A percentile compares a stretch with the other conserved stretches of the same genome.
Conservation (phyloP, 2,888 invertebrate species). For the Lacanobia oleracea region DNA sequence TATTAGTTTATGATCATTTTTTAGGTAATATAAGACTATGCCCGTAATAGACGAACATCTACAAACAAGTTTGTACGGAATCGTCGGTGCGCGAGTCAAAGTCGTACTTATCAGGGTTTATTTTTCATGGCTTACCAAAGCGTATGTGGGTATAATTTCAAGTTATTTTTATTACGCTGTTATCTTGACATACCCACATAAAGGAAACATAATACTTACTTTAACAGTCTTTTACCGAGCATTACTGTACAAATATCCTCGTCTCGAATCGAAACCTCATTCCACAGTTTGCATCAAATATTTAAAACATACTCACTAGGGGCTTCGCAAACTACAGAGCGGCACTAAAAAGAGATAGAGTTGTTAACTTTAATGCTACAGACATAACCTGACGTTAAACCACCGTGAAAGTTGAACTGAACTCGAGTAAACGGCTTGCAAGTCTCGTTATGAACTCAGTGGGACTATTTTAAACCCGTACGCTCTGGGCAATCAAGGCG, state of each 20-base stretch:
- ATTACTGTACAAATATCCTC: not conserved
- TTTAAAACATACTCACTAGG: slow-evolving; percentile 6
- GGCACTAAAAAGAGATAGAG: slow-evolving; percentile 44
- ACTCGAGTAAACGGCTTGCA: slow-evolving; percentile 3
- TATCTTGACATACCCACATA: not conserved
- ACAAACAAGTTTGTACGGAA: no score
- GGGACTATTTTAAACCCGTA: no score
- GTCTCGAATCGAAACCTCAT: not conserved
- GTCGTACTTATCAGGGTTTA: no score
- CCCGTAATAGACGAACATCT: no score
- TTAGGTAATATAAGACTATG: no score
- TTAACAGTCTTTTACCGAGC: not conserved
- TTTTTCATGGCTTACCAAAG: not conserved
- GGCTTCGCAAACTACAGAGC: slow-evolving; percentile 3
- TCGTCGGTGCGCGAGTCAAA: no score
- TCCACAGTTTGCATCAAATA: slow-evolving; percentile 15
- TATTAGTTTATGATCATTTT: no score
- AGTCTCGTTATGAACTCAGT: not conserved
- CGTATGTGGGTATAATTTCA: not conserved
- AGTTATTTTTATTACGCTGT: not conserved
- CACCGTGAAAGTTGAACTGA: slow-evolving; percentile 32
- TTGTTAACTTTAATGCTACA: slow-evolving; percentile 46
- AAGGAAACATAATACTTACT: not conserved
- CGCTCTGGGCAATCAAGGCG: no score
- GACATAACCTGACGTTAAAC: slow-evolving; percentile 28